Conservation (phyloP, 2,888 invertebrate genomes). For the Heliconius cydno region DNA sequence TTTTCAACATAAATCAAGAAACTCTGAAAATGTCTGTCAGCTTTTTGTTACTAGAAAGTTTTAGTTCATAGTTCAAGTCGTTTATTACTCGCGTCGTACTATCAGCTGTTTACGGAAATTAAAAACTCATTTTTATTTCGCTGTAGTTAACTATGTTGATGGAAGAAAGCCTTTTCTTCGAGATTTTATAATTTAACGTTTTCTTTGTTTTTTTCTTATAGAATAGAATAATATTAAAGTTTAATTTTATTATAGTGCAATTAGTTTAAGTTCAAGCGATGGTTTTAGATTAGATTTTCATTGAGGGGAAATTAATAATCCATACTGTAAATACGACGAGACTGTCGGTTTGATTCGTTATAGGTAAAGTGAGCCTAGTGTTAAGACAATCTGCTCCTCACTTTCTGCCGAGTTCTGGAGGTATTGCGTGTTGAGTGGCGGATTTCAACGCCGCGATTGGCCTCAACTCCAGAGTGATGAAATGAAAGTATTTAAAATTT, state of each 20-base stretch:
- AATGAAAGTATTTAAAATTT: too few relatives aligned
- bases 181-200: not conserved
- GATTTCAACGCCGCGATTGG: too few relatives aligned
- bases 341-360: too few relatives aligned
- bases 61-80: constrained; percentile 2
- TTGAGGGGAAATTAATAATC: not conserved
- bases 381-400: too few relatives aligned
- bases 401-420: too few relatives aligned
- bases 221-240: not conserved
- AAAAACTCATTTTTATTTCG: constrained; percentile 7
- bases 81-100: constrained; percentile 1
- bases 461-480: too few relatives aligned
- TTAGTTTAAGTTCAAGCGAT: too few relatives aligned
- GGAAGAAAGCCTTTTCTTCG: not conserved
- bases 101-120: constrained; percentile 15
- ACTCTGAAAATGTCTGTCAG: not conserved
- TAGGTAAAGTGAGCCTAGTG: too few relatives aligned
- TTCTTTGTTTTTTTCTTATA: not conserved
- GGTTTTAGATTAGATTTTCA: not conserved
- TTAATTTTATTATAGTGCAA: not conserved
- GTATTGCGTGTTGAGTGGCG: too few relatives aligned
- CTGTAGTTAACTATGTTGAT: not conserved
- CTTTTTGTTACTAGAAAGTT: not conserved
- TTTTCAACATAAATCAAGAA: not conserved
- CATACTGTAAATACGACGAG: not conserved